Conservation (phyloP, 23 tunicate species). For the Oikopleura albicans region DNA sequence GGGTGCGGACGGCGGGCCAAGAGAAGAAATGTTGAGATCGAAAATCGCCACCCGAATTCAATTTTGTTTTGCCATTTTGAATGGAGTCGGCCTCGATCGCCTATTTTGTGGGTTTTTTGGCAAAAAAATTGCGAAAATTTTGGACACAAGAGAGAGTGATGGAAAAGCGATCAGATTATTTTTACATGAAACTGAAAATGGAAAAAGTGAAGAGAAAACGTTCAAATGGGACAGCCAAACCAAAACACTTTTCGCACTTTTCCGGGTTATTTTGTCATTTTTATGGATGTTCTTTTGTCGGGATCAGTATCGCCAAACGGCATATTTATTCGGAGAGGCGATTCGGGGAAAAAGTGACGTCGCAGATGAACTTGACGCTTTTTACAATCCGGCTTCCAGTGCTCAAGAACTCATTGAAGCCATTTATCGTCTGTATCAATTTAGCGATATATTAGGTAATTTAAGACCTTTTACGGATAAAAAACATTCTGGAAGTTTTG, state of each 20-base stretch:
- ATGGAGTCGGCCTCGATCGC: constrained; percentile 5
- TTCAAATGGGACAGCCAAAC: not conserved
- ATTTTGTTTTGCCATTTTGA: not conserved
- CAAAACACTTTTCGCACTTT: not conserved
- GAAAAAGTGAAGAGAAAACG: not conserved
- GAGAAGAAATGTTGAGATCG: not conserved
- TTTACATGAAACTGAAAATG: not conserved
- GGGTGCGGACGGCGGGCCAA: not conserved
- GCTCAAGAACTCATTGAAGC: not conserved
- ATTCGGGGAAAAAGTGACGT: not conserved
- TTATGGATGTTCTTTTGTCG: constrained; percentile 10
- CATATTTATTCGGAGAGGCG: not conserved
- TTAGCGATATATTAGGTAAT: not conserved
- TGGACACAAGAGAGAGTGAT: not conserved
- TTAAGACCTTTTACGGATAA: too few relatives aligned
- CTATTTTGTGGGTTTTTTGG: not conserved
- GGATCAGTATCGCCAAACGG: constrained; percentile 2
- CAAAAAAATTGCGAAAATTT: not conserved
- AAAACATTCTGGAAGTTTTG: too few relatives aligned
- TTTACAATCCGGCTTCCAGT: not conserved
- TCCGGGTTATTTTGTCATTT: not conserved
- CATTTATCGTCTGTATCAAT: not conserved
- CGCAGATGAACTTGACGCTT: not conserved
- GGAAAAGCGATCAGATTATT: not conserved
- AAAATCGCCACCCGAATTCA: not conserved